A percentile compares a stretch with the other conserved stretches of the same genome.
Evolutionary conservation across 2,888 invertebrate species (phyloP).

Genomic region (Sarcophaga subvicina): DNA sequence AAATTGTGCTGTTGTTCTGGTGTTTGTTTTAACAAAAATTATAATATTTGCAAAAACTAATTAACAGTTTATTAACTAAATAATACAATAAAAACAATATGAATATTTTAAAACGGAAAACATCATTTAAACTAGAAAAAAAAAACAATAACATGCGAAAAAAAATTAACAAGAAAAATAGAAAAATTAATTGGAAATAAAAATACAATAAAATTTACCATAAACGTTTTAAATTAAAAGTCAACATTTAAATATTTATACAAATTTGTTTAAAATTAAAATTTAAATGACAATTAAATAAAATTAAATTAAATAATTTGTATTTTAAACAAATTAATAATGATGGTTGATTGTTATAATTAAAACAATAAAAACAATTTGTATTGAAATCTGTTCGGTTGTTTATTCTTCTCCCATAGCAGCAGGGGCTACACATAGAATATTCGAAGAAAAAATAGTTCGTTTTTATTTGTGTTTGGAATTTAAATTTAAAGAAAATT

Average conservation of each 20-base stretch:
- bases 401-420: no score
- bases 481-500: no score
- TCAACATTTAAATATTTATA: conserved; percentile 28
- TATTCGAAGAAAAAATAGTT: no score
- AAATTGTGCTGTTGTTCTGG: not conserved
- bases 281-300: conserved; percentile 25
- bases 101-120: conserved; percentile 6
- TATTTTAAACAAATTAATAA: conserved; percentile 31
- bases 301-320: conserved; percentile 7
- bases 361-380: conserved; percentile 31
- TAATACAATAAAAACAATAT: conserved; percentile 6
- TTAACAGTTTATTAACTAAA: conserved; percentile 63
- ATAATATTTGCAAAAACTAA: conserved; percentile 57
- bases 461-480: no score
- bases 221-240: conserved; percentile 35
- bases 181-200: conserved; percentile 2
- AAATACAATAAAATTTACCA: conserved; percentile 19
- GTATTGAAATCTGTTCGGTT: not conserved
- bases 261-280: not conserved
- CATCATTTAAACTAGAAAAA: conserved; percentile 1
- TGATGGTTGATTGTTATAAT: not conserved
- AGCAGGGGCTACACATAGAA: no score
- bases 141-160: not conserved
- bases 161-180: not conserved
- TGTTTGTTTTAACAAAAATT: not conserved